Evolutionary conservation across 2,797 vertebrate genomes (phyloP).

Genomic region (Argentina silus): DNA sequence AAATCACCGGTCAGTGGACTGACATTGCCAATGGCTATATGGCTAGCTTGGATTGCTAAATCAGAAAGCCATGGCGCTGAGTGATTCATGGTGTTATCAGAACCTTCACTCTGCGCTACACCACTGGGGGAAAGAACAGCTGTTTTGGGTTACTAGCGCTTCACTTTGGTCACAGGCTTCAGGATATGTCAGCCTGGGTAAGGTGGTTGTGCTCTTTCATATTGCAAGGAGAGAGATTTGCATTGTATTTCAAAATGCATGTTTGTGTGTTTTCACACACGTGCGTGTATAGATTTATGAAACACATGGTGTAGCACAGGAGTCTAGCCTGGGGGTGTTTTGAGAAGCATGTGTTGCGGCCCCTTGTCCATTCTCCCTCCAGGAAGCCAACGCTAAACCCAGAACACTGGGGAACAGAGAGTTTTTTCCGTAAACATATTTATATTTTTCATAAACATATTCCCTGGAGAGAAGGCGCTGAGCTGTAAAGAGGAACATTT

Average conservation of each 20-base stretch:
- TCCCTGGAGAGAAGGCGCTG: background rate
- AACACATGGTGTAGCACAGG: background rate
- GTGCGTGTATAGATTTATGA: background rate
- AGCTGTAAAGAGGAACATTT: slow-evolving; percentile 6
- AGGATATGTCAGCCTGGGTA: background rate
- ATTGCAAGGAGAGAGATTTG: no score
- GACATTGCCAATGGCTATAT: background rate
- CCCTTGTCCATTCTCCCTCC: background rate
- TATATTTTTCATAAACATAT: slow-evolving; percentile 11
- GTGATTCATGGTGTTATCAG: slow-evolving; percentile 5
- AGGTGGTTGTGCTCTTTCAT: background rate
- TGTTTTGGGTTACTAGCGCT: background rate
- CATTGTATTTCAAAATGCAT: background rate
- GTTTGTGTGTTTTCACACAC: background rate
- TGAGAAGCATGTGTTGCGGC: background rate
- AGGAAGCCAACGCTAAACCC: background rate
- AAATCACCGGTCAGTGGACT: background rate
- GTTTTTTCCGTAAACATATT: slow-evolving; percentile 9
- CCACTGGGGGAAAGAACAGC: background rate
- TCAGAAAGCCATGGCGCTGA: background rate
- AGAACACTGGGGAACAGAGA: slow-evolving; percentile 1
- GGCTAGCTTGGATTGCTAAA: background rate
- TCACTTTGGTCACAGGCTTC: background rate
- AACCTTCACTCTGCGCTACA: background rate
- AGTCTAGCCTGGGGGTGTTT: background rate